phyloP scores from a whole-genome alignment of 2,888 invertebrate species.

The Clitarchus hookeri region DNA sequence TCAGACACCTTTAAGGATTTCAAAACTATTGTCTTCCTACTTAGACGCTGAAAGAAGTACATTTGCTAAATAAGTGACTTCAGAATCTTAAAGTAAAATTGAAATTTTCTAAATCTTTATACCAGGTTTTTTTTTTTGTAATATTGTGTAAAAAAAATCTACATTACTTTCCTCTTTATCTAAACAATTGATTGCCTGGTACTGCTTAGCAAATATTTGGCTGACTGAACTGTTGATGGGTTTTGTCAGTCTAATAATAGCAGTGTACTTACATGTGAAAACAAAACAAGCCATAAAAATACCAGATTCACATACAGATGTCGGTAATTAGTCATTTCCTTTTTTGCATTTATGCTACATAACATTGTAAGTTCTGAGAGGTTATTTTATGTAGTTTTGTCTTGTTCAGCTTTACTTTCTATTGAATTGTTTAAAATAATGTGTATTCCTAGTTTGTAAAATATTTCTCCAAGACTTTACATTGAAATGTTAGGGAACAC shows the following conservation, averaged over 20 bases:
- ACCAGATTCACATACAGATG: not conserved
- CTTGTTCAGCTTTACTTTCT: conserved; percentile 17
- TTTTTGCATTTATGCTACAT: conserved; percentile 38
- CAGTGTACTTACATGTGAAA: not conserved
- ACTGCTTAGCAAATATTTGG: not conserved
- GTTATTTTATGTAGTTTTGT: not conserved
- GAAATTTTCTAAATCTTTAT: not conserved
- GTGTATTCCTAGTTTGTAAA: not conserved
- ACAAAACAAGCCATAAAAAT: not conserved
- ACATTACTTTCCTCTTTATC: not conserved
- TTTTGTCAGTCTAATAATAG: not conserved
- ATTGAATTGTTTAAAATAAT: not conserved
- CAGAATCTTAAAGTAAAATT: not conserved
- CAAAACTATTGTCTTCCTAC: not conserved
- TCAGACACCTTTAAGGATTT: not conserved
- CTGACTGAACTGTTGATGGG: not conserved
- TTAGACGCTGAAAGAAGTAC: not conserved
- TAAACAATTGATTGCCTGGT: not conserved
- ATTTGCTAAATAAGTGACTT: not conserved
- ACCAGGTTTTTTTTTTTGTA: not conserved
- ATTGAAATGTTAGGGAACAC: not conserved
- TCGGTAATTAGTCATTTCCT: conserved; percentile 31
- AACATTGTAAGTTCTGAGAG: conserved; percentile 29
- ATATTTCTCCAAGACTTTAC: not conserved
- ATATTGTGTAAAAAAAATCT: not conserved